Conservation (phyloP, 2,888 invertebrate genomes). For the Pomacea canaliculata region DNA sequence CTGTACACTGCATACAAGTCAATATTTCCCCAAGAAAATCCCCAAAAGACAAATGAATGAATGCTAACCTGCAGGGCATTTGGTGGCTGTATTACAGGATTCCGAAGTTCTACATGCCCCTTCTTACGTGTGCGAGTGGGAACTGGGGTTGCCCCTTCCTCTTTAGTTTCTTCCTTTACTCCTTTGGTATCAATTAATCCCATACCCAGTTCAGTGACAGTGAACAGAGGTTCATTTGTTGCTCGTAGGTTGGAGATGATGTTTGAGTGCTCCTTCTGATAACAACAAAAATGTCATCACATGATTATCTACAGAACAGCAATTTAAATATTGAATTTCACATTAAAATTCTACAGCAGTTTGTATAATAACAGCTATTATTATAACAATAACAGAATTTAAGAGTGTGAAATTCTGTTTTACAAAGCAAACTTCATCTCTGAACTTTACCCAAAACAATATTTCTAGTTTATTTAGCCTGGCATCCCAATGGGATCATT, state of each 20-base stretch:
- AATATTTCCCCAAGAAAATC: no score
- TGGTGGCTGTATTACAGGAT: slow-evolving; percentile 54
- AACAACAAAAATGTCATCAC: slow-evolving; percentile 9
- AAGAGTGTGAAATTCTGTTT: no score
- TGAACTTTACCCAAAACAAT: no score
- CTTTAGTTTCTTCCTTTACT: slow-evolving; percentile 63
- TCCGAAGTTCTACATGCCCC: slow-evolving; percentile 61
- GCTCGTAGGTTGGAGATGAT: slow-evolving; percentile 91
- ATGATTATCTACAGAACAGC: neutral
- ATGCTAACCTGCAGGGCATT: slow-evolving; percentile 36
- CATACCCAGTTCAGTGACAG: slow-evolving; percentile 60
- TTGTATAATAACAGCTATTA: neutral
- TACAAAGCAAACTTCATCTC: no score
- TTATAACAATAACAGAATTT: neutral
- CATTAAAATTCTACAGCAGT: neutral
- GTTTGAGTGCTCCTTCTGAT: slow-evolving; percentile 92
- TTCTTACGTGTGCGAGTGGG: slow-evolving; percentile 67
- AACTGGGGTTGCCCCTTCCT: slow-evolving; percentile 63
- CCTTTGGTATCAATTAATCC: slow-evolving; percentile 59
- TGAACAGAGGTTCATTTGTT: slow-evolving; percentile 71
- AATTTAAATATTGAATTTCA: neutral
- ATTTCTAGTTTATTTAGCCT: no score
- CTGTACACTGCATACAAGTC: no score
- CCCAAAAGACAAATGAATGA: no score
- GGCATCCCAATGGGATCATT: no score